Evolutionary conservation across 2,113 vertebrate genomes (phyloP).

Genomic region (Sinocyclocheilus maitianheensis): DNA sequence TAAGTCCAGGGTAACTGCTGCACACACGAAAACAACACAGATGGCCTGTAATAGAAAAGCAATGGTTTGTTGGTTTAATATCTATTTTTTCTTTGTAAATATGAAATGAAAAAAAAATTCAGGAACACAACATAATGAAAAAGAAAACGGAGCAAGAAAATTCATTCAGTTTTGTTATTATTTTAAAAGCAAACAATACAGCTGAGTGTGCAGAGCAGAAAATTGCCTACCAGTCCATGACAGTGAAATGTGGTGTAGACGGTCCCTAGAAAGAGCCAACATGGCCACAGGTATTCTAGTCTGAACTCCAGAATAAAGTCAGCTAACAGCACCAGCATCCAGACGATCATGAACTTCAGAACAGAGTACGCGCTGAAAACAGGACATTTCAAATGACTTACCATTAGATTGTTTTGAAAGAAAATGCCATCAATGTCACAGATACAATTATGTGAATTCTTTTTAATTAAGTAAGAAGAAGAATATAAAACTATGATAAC

Average conservation of each 20-base stretch:
- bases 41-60: constrained; percentile 72
- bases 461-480: neutral
- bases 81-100: neutral
- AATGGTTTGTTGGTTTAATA: neutral
- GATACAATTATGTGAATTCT: neutral
- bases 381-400: neutral
- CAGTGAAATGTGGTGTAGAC: constrained; percentile 84
- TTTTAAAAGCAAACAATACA: neutral
- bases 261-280: constrained; percentile 82
- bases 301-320: constrained; percentile 82
- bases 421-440: neutral
- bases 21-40: constrained; percentile 80
- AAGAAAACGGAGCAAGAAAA: neutral
- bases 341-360: constrained; percentile 79
- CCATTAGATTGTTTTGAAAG: neutral
- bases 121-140: neutral
- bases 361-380: constrained; percentile 76
- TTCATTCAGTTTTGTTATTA: neutral
- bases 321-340: constrained; percentile 80
- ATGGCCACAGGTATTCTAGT: constrained; percentile 82
- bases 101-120: neutral
- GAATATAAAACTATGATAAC: neutral
- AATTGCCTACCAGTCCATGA: constrained; percentile 77
- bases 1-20: constrained; percentile 81
- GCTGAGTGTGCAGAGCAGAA: neutral